Percentiles rank a stretch among this genome's conserved stretches.
phyloP scores from a whole-genome alignment of 2,113 vertebrate genomes.

The Epinephelus cyanopodus region DNA sequence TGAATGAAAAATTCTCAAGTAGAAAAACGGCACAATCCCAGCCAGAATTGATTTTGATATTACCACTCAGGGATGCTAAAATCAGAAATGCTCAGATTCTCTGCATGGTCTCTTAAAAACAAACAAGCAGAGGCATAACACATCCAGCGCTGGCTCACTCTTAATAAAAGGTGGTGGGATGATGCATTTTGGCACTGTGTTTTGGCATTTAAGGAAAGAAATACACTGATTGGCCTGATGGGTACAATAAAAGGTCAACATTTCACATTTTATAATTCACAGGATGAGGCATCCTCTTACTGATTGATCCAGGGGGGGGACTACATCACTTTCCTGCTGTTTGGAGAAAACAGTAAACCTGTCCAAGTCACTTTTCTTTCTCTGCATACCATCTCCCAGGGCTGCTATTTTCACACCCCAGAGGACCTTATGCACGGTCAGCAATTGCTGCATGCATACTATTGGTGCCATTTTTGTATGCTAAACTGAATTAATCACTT shows the following conservation, averaged over 20 bases:
- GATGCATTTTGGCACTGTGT: slow-evolving; percentile 4
- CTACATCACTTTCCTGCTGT: slow-evolving; percentile 7
- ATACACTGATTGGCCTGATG: slow-evolving; percentile 41
- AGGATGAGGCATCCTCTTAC: slow-evolving; percentile 24
- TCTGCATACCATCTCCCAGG: not conserved
- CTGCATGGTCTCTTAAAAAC: not conserved
- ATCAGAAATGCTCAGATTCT: not conserved
- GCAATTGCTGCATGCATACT: slow-evolving; percentile 30
- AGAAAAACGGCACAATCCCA: not conserved
- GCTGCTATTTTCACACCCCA: slow-evolving; percentile 38
- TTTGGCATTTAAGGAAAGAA: slow-evolving; percentile 56
- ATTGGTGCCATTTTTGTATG: too few relatives aligned
- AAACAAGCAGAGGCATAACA: not conserved
- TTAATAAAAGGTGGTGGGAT: slow-evolving; percentile 13
- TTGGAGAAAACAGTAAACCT: slow-evolving; percentile 43
- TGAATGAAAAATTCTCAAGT: not conserved
- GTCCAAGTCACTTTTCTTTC: slow-evolving; percentile 22
- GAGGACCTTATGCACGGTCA: slow-evolving; percentile 27
- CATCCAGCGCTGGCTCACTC: not conserved
- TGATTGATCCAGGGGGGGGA: slow-evolving; percentile 31
- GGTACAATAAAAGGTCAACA: slow-evolving; percentile 56
- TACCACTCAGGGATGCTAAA: not conserved
- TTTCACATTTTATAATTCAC: slow-evolving; percentile 46
- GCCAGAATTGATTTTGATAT: not conserved
- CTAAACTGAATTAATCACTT: too few relatives aligned